phyloP scores from a whole-genome alignment of 2,888 invertebrate species.

The Caenorhabditis panamensis region DNA sequence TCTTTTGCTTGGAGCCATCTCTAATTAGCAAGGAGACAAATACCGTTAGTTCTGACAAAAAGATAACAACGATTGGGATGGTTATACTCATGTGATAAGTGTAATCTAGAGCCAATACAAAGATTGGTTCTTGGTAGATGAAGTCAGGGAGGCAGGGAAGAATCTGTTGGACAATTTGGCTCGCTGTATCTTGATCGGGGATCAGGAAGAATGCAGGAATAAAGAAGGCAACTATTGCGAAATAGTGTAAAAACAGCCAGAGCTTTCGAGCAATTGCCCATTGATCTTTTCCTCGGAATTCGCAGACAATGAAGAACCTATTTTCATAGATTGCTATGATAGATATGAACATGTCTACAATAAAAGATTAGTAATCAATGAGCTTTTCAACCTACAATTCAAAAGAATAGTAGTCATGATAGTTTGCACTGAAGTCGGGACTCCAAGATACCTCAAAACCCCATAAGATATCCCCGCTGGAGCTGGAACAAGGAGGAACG shows the following conservation, averaged over 20 bases:
- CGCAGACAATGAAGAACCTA: background rate
- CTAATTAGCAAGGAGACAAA: too few relatives aligned
- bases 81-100: too few relatives aligned
- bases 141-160: background rate
- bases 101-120: background rate
- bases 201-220: background rate
- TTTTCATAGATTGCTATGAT: background rate
- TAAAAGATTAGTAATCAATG: background rate
- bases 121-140: background rate
- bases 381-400: slow-evolving; percentile 8
- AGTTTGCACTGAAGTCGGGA: background rate
- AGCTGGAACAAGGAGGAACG: slow-evolving; percentile 6
- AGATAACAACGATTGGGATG: too few relatives aligned
- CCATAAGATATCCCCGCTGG: slow-evolving; percentile 11
- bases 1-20: background rate
- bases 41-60: too few relatives aligned
- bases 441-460: background rate
- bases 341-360: background rate
- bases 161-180: background rate
- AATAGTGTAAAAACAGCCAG: background rate
- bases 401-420: background rate
- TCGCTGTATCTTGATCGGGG: slow-evolving; percentile 9
- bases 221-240: background rate
- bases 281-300: background rate
- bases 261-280: background rate